Percentiles rank a stretch among this genome's conserved stretches.
Evolutionary conservation across 92 coral and sea anemone species (phyloP).

Genomic region (Plumapathes pennacea): DNA sequence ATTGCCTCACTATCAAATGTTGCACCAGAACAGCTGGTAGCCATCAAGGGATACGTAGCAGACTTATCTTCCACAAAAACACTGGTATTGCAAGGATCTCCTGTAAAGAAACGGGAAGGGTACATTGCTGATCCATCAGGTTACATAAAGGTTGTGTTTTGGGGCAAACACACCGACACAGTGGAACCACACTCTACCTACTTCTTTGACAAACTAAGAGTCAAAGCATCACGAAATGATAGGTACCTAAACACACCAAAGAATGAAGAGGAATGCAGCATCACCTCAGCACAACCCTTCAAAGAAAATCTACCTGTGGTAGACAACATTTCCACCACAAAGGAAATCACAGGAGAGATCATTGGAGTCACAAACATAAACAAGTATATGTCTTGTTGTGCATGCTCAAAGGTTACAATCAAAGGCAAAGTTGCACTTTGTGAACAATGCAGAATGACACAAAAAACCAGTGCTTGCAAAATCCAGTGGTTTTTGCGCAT

Average conservation of each 20-base stretch:
- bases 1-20: conserved; percentile 58
- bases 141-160: conserved; percentile 43
- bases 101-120: conserved; percentile 51
- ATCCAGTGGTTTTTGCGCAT: conserved; percentile 29
- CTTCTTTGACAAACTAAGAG: conserved; percentile 32
- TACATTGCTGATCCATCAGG: conserved; percentile 52
- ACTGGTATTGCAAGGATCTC: conserved; percentile 21
- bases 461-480: conserved; percentile 25
- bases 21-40: conserved; percentile 39
- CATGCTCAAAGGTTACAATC: conserved; percentile 35
- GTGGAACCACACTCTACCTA: conserved; percentile 27
- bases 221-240: conserved; percentile 26
- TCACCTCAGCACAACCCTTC: conserved; percentile 31
- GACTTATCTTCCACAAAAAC: conserved; percentile 38
- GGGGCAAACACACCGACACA: conserved; percentile 46
- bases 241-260: conserved; percentile 44
- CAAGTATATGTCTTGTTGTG: conserved; percentile 27
- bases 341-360: conserved; percentile 21
- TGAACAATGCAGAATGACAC: conserved; percentile 31
- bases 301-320: conserved; percentile 27
- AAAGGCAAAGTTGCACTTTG: conserved; percentile 45
- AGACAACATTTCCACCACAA: conserved; percentile 18
- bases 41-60: conserved; percentile 39
- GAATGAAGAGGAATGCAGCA: conserved; percentile 37
- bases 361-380: conserved; percentile 28